Evolutionary conservation across 2,113 vertebrate genomes (phyloP), one percentile per base, ranked within the genome.

Genomic region (Bungarus multicinctus): DNA sequence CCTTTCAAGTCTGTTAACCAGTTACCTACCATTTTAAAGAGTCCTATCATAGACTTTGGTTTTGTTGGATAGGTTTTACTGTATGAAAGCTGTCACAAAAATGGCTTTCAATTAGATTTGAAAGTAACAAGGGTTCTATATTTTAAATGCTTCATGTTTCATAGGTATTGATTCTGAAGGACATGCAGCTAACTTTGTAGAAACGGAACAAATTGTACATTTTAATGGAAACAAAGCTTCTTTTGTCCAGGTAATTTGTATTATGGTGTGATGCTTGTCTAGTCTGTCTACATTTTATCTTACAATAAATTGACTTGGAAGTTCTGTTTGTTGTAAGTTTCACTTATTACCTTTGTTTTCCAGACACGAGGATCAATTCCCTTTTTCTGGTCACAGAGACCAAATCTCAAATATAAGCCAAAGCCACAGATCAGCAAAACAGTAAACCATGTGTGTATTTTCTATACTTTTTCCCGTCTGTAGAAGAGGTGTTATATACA

Each of bases 301-400:
- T 88, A n/a, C 3, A 57, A 57, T 47, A 89, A 57, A 30, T 57
- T 60, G 25, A 54, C 0, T 81, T 85, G 16, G 34, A 52, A 30
- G 7, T 11, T 22, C 14, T 60, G 20, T 43, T 50, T 69, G 3
- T 39, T 54, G 3, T 12, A 43, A 12, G 5, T 18, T 85, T 92
- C 30, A 87, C 27, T 89, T 58, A 0, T 96, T 90, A 90, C 12
- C 22, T 95, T 95, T 57, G 95, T 94, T 96, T 96, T 92, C 45
- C 93, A 99, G 99, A 99, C 99, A 5, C 98, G 99, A 96, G 99
- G 99, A 95, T 99, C 99, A 81, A 99, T 99, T 95, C 99, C 99
- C 6, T 98, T 99, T 96, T 99, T 98, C 97, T 99, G 99, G 99
- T 99, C 99, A 93, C 99, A 99, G 74, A 98, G 99, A 95, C 99